Evolutionary conservation across 1,140 invertebrate species (phyloP).

Genomic region (Apis mellifera): Amel_HAv3.1 CM009939.2:12230501-12231000

Average conservation of each 20-base stretch:
- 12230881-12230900: constrained; percentile 36
- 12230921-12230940: constrained; percentile 32
- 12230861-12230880: constrained; percentile 3
- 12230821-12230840: background rate
- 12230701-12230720: background rate
- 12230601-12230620: background rate
- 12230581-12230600: constrained; percentile 37
- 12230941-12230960: constrained; percentile 37
- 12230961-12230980: constrained; percentile 39
- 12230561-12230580: background rate
- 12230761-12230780: background rate
- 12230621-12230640: background rate
- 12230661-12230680: constrained; percentile 14
- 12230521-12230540: constrained; percentile 34
- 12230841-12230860: background rate
- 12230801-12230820: background rate
- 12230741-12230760: background rate
- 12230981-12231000: constrained; percentile 42
- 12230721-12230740: background rate
- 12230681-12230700: background rate
- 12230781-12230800: too few relatives aligned
- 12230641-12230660: background rate
- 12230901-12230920: constrained; percentile 21
- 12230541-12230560: background rate
- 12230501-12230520: background rate